Evolutionary conservation across 2,113 vertebrate genomes (phyloP), one percentile per base, ranked within the genome.

Genomic region (Podarcis raffonei): DNA sequence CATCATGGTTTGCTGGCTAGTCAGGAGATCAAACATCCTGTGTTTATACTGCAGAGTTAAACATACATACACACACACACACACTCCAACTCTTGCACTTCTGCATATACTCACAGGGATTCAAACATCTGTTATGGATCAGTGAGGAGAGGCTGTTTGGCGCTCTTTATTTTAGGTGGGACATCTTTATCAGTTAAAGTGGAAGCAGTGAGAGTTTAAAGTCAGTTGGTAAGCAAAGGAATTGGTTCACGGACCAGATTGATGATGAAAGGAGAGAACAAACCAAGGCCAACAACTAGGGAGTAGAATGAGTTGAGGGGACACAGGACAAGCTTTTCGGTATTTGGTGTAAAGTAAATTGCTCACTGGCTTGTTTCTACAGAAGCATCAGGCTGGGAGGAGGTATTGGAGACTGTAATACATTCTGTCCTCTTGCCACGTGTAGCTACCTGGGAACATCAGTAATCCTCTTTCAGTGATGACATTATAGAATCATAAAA

Each of bases 41-140:
- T 95, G 90, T 93, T 93, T 93, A 90, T 87, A 59, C 93, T 78
- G 78, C 18, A 84, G 89, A 91, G 90, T 57, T 89, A 90, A 92
- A 89, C 82, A 37, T 0, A 88, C 89, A 53, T 3, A 53, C 48
- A 25, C 1, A 39, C 37, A 39, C 35, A 37, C 65, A 91, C 57
- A 37, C 85, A 84, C 76, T 62, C 81, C 83, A 69, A n/a, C n/a
- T 88, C 83, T 35, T 72, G 66, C 75, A 2, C 1, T 74, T 0
- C 0, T 66, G 27, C 9, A 76, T 16, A 83, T 83, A 82, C 87
- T 91, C 62, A 83, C 86, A 6, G 16, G 75, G 87, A 93, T 84
- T 89, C 89, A 89, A 93, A 83, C 81, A 81, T 5, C 37, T 88
- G 92, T 83, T 81, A 35, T 0, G 7, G 90, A 91, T 92, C 89